phyloP scores from a whole-genome alignment of 2,113 vertebrate species.

The Setophaga kirtlandii region DNA sequence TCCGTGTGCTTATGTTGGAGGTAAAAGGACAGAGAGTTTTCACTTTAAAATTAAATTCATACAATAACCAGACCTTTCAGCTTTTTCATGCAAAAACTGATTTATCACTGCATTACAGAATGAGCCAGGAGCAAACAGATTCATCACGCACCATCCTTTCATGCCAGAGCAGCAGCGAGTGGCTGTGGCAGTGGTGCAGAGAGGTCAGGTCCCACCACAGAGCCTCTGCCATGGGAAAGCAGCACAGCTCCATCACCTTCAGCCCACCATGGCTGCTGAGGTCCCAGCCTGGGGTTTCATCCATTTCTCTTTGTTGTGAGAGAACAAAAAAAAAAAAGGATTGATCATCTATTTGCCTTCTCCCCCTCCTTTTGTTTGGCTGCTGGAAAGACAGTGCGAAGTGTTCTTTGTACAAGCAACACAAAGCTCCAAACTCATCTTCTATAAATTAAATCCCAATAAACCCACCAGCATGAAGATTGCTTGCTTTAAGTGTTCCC shows the following conservation, averaged over 20 bases:
- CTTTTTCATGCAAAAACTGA: constrained; percentile 28
- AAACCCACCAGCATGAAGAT: not conserved
- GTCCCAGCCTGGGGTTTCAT: not conserved
- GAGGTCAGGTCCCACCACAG: accelerated
- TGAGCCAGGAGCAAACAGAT: not conserved
- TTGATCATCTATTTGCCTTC: not conserved
- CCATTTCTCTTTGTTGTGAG: not conserved
- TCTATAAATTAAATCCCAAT: not conserved
- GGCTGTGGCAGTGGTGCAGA: accelerated
- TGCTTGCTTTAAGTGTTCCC: not conserved
- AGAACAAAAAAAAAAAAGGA: not conserved
- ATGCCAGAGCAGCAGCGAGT: not conserved
- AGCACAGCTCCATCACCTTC: not conserved
- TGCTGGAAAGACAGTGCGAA: not conserved
- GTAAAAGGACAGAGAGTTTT: not conserved
- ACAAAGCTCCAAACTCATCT: not conserved
- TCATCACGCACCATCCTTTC: not conserved
- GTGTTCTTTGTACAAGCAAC: not conserved
- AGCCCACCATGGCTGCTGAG: accelerated
- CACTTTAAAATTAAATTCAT: not conserved
- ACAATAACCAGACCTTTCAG: not conserved
- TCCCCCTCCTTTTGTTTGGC: not conserved
- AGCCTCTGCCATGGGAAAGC: accelerated
- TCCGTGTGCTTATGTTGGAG: not conserved
- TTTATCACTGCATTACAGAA: constrained; percentile 22